Percentiles rank a stretch among this genome's conserved stretches.
Evolutionary conservation across 2,113 vertebrate genomes (phyloP).

Genomic region (Apaloderma vittatum): DNA sequence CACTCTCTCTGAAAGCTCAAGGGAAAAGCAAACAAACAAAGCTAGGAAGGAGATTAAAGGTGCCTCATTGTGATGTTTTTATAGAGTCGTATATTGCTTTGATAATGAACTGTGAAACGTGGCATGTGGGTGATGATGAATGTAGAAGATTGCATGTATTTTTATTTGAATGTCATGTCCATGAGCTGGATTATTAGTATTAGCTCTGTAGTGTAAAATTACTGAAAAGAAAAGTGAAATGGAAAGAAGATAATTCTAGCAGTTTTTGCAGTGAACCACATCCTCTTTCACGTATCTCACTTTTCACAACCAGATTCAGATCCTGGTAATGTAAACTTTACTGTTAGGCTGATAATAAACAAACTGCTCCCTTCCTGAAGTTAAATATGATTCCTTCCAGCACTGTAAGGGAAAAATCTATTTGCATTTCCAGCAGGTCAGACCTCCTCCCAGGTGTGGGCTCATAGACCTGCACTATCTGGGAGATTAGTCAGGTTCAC

Average conservation of each 20-base stretch:
- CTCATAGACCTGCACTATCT: not conserved
- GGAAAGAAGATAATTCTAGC: not conserved
- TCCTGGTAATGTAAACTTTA: not conserved
- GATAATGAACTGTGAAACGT: constrained; percentile 12
- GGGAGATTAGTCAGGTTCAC: not conserved
- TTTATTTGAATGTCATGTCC: not conserved
- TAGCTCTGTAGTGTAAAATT: constrained; percentile 7
- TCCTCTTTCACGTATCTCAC: not conserved
- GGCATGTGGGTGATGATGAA: constrained; percentile 31
- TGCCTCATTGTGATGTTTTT: not conserved
- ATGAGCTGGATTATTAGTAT: not conserved
- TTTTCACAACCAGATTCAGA: not conserved
- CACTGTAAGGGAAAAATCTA: not conserved
- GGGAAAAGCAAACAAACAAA: not conserved
- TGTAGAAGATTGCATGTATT: constrained; percentile 39
- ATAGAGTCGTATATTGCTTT: not conserved
- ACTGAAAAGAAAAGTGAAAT: not conserved
- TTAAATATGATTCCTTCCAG: not conserved
- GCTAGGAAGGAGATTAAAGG: not conserved
- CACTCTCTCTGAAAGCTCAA: not conserved
- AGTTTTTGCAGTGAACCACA: not conserved
- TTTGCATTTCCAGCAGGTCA: not conserved
- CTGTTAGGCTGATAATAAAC: not conserved
- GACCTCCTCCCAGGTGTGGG: not conserved
- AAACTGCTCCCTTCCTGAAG: not conserved